Evolutionary conservation across 1,140 invertebrate genomes (phyloP), one percentile per base, ranked within the genome.

Genomic region (Riptortus pedestris): DNA sequence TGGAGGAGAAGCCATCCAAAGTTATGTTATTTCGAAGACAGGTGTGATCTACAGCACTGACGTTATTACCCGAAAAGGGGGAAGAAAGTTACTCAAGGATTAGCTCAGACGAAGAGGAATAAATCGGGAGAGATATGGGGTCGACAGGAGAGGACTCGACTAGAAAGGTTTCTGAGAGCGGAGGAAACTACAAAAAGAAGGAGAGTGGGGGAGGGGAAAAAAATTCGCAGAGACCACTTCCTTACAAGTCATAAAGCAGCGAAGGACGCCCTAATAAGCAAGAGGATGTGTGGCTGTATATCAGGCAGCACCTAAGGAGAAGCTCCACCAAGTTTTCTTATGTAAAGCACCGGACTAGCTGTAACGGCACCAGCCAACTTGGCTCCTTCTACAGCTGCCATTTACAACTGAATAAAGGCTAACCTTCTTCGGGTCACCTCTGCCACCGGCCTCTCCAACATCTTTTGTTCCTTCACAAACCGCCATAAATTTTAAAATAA

Each of bases 201-300:
- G 43, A 20, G 33, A 38, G 45, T 28, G 24, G 33, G 60, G n/a
- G 20, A 61, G 60, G 45, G 11, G 12, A 47, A 47, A 47, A 47
- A 47, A 12, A 12, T 20, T 4, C 18, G 16, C 4, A 12, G 45
- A 12, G n/a, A 43, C 60, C 22, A 62, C 43, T 62, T 62, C 60
- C 60, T 62, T 62, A 62, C 60, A 62, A 62, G 33, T 62, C 60
- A 62, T 62, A 62, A 62, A 62, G 60, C 60, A 62, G 38, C 26
- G n/a, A 24, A 45, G 14, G 24, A n/a, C n/a, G 59, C 7, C 26
- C 31, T 38, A 31, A 29, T 45, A 62, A 62, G 16, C 60, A 24
- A 43, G 18, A 18, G 1, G 27, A 20, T 43, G 26, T 29, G 22
- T 31, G 24, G 47, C 60, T 45, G 47, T 43, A 47, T 62, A 62